Evolutionary conservation across 2,113 vertebrate genomes (phyloP).

Genomic region (Ictalurus punctatus): DNA sequence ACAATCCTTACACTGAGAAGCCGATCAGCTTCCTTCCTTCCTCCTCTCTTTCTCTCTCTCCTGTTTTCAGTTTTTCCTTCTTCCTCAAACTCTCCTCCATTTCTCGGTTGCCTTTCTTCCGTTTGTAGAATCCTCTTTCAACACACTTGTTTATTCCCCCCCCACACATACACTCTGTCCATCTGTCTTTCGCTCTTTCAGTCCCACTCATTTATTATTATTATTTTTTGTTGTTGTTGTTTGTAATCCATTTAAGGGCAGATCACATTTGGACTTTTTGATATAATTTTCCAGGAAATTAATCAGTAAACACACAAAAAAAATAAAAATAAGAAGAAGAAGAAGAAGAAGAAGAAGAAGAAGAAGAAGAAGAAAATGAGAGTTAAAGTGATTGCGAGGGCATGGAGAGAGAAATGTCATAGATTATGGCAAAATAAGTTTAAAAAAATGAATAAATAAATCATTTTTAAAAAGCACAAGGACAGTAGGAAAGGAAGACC

Average conservation of each 20-base stretch:
- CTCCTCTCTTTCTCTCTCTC: constrained; percentile 55
- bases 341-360: constrained; percentile 28
- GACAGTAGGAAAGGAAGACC: constrained; percentile 45
- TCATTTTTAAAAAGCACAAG: neutral
- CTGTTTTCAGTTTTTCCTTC: constrained; percentile 60
- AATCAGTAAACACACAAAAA: constrained; percentile 29
- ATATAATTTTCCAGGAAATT: constrained; percentile 36
- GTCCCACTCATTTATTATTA: constrained; percentile 42
- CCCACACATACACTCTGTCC: constrained; percentile 56
- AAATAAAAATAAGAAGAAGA: constrained; percentile 25
- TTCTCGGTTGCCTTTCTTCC: constrained; percentile 64
- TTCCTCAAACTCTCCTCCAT: constrained; percentile 68
- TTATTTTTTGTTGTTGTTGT: neutral
- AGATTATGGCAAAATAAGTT: neutral
- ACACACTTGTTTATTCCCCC: constrained; percentile 48
- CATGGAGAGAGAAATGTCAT: constrained; percentile 9
- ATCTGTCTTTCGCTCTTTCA: constrained; percentile 51
- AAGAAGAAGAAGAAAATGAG: constrained; percentile 21
- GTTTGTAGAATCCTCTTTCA: constrained; percentile 62
- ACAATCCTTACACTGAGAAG: constrained; percentile 76
- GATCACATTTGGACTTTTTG: constrained; percentile 32
- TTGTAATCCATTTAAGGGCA: constrained; percentile 52
- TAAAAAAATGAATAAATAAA: neutral
- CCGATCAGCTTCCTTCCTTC: constrained; percentile 63
- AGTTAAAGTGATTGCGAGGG: constrained; percentile 12